phyloP scores from a whole-genome alignment of 23 tunicate species.

The Ascidia mentula region DNA sequence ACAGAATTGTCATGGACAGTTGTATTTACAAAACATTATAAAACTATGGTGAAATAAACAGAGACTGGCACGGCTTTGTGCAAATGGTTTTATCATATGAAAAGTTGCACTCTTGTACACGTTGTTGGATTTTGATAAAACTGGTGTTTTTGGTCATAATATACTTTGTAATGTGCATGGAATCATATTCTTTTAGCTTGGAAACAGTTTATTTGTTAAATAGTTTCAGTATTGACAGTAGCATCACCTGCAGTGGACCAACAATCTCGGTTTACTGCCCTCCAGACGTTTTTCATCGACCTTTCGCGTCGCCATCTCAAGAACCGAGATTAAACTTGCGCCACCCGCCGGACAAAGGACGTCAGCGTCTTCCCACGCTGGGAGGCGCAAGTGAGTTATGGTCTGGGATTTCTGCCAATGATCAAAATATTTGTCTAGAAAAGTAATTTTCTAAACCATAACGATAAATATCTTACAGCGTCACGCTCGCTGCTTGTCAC shows the following conservation, averaged over 20 bases:
- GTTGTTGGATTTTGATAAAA: no score
- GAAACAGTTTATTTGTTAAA: no score
- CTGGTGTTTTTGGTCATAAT: no score
- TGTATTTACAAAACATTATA: no score
- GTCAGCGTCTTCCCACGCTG: conserved; percentile 40
- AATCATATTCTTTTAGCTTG: no score
- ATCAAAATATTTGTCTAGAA: neutral
- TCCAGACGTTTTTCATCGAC: conserved; percentile 4
- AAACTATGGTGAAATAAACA: no score
- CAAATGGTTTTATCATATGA: no score
- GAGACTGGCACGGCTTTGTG: no score
- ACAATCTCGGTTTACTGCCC: conserved; percentile 40
- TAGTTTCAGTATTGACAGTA: no score
- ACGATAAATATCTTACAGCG: conserved; percentile 12
- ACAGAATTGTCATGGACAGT: no score
- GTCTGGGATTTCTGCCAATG: conserved; percentile 10
- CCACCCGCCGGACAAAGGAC: conserved; percentile 25
- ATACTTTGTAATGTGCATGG: no score
- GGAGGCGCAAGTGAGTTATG: conserved; percentile 49
- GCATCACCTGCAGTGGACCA: conserved; percentile 90
- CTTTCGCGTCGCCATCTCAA: conserved; percentile 26
- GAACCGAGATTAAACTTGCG: conserved; percentile 32
- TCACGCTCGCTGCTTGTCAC: conserved; percentile 23
- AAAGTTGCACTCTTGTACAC: no score
- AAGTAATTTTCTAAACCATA: neutral